Base-by-base conservation (phyloP, 2,113 vertebrate genomes). In the Vimba vimba region DNA sequence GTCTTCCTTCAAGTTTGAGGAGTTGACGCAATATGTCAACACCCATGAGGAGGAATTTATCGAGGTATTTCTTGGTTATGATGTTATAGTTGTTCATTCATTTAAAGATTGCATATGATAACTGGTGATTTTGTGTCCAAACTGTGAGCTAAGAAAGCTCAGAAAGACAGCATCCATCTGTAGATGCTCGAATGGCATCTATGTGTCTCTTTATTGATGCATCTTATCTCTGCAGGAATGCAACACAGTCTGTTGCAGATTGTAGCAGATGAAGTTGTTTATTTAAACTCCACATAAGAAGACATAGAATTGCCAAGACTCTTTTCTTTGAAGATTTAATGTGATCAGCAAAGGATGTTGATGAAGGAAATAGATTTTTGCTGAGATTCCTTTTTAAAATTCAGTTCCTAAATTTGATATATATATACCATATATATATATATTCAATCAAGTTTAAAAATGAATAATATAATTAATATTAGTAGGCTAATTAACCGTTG, bases 1-100 rank as follows among this genome's bases (percentile, higher is more conserved):
- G 33, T 39, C 60, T 9, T 43, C 85, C 0, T 82, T 88, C 36
- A 57, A 19, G 23, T 83, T 83, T 25, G 79, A 86, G 5, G 23
- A 86, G 8, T 15, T 90, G 57, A 59, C 8, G 0, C 71, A 79
- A 6, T 74, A 90, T 12, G 86, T 90, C 25, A 52, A 83, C 19
- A 47, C 21, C 4, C 89, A 90, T 15, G 71, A 86, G 27, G 87
- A 88, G 17, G 64, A 86, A 2, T 88, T 86, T 39, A 47, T 90
- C 2, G n/a, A 90, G 89, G 89, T 90, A 85, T 45, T 69, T 60
- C 2, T 71, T 71, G 21, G 6, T 79, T 19, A 25, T 50, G 23
- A 21, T 36, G 2, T 36, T 64, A 39, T 19, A 4, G 47, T 69
- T 39, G 10, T 21, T 33, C 19, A 2, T 21, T 4, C 0, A 69